Evolutionary conservation across 2,797 vertebrate genomes (phyloP), one percentile per base, ranked within the genome.

Genomic region (Mareca penelope): DNA sequence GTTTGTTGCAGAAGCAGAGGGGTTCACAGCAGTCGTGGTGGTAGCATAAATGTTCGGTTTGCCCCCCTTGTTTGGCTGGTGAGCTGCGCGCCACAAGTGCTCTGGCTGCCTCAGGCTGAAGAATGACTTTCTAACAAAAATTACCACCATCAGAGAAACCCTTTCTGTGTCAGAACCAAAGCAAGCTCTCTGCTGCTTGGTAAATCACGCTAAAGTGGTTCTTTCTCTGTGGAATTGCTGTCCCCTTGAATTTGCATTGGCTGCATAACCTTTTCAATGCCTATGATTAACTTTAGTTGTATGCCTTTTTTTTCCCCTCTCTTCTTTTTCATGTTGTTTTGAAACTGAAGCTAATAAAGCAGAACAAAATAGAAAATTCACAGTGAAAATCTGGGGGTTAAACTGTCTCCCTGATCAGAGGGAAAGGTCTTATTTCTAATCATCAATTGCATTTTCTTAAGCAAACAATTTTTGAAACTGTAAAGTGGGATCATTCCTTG

Each of bases 351-450:
- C 12, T 61, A 65, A 79, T 46, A 31, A 91, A 78, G 61, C 15
- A 40, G 85, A 82, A 42, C 50, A 40, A 73, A 73, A 73, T 22
- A 11, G 29, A 84, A 87, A 69, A 80, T 59, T 76, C 44, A 42
- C 52, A 40, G 31, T 28, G 42, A 56, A 55, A 13, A 31, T 53
- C 37, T 79, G 64, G 13, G 31, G n/a, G 69, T 92, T 90, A 61
- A 90, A n/a, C 31, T 67, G 29, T 76, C 65, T 79, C 0, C 31
- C 17, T 76, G 46, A 60, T 37, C 1, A 2, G 39, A 73, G 21
- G 52, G 24, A 93, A 91, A 72, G 59, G 64, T 70, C n/a, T 82
- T 80, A 81, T 85, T 93, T 64, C 29, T 70, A 64, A 57, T 67
- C 0, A 60, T 39, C 0, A 0, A 84, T 79, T 82, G 28, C 31